Evolutionary conservation across 2,113 vertebrate species (phyloP).

Genomic region (Hippoglossus stenolepis): DNA sequence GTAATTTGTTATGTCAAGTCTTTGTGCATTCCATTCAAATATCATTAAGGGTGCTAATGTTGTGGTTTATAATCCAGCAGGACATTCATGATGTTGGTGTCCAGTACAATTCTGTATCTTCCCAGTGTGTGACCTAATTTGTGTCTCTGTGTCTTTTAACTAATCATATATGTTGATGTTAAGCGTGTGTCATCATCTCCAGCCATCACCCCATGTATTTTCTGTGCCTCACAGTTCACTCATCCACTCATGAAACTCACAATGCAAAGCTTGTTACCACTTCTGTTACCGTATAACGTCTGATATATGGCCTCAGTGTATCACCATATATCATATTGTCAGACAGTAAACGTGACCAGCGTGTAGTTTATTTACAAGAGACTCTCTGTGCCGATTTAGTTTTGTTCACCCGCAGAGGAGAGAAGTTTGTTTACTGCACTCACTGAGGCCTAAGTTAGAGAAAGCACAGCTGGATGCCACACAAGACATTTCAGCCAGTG

Average conservation of each 20-base stretch:
- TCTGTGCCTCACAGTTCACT: slow-evolving; percentile 53
- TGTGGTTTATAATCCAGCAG: slow-evolving; percentile 77
- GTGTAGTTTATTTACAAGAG: slow-evolving; percentile 38
- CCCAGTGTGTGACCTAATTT: slow-evolving; percentile 20
- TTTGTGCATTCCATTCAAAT: slow-evolving; percentile 62
- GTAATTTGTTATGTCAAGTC: slow-evolving; percentile 25
- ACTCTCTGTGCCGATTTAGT: slow-evolving; percentile 28
- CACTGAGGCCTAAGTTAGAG: slow-evolving; percentile 11
- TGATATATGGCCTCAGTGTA: slow-evolving; percentile 65
- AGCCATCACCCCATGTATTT: slow-evolving; percentile 50
- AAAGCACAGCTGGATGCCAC: slow-evolving; percentile 37
- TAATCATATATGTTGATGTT: slow-evolving; percentile 65
- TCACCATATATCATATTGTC: slow-evolving; percentile 57
- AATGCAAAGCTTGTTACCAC: slow-evolving; percentile 58
- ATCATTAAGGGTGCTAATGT: slow-evolving; percentile 67
- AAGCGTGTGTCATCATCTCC: slow-evolving; percentile 63
- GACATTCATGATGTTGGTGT: slow-evolving; percentile 71
- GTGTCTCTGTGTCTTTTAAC: slow-evolving; percentile 35
- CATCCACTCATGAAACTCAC: slow-evolving; percentile 53
- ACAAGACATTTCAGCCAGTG: slow-evolving; percentile 16
- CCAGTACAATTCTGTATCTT: slow-evolving; percentile 70
- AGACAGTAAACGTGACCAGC: slow-evolving; percentile 46
- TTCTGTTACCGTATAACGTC: slow-evolving; percentile 43
- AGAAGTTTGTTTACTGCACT: background rate
- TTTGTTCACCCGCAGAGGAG: slow-evolving; percentile 14